Evolutionary conservation across 2,797 vertebrate species (phyloP).

Genomic region (Salmo trutta): DNA sequence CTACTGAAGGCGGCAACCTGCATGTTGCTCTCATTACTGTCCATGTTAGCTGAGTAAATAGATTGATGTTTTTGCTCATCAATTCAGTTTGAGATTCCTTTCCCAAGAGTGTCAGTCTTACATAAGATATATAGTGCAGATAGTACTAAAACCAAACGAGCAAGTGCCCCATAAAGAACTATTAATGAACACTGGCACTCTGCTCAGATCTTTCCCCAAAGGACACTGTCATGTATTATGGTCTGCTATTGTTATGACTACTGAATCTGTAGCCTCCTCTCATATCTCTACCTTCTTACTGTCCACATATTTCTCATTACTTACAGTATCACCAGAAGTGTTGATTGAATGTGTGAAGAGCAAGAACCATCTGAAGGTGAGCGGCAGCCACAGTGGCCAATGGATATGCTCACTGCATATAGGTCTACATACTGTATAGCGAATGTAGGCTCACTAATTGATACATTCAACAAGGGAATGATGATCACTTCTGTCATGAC

Average conservation of each 20-base stretch:
- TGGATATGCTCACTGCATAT: not conserved
- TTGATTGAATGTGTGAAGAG: slow-evolving; percentile 87
- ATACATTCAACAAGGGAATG: not conserved
- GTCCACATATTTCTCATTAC: slow-evolving; percentile 20
- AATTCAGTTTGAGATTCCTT: not conserved
- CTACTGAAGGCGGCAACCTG: not conserved
- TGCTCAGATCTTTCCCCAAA: too few species aligned
- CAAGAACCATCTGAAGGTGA: slow-evolving; percentile 84
- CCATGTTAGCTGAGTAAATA: not conserved
- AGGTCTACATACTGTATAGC: not conserved
- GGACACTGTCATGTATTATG: slow-evolving; percentile 9
- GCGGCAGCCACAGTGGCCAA: slow-evolving; percentile 6
- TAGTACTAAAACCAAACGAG: not conserved
- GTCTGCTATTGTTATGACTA: not conserved
- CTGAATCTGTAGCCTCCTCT: not conserved
- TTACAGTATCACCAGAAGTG: slow-evolving; percentile 68
- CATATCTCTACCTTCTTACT: not conserved
- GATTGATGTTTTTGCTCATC: not conserved
- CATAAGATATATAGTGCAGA: not conserved
- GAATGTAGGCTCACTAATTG: not conserved
- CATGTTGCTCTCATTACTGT: not conserved
- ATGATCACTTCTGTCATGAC: not conserved
- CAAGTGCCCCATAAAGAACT: not conserved
- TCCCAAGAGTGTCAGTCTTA: not conserved
- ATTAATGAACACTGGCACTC: too few species aligned